Conservation (phyloP, 2,113 vertebrate genomes). For the Pungitius pungitius region DNA sequence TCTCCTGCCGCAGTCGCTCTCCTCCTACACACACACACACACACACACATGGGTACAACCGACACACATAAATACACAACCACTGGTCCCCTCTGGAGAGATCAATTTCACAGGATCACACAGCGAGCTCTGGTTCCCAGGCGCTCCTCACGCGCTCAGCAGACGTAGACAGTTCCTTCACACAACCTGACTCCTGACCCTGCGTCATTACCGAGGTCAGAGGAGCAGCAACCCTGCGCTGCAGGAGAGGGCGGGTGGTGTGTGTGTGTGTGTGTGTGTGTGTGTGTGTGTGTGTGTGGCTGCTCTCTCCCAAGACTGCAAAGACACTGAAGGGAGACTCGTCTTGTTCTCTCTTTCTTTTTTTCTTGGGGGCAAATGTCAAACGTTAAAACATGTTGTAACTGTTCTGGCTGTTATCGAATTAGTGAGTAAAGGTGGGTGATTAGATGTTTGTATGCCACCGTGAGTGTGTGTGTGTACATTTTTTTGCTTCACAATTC, state of each 20-base stretch:
- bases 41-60: constrained; percentile 21
- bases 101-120: constrained; percentile 80
- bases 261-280: not conserved
- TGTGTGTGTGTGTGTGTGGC: constrained; percentile 1
- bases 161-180: constrained; percentile 64
- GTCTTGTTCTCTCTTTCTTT: constrained; percentile 3
- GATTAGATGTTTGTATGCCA: constrained; percentile 47
- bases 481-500: constrained; percentile 30
- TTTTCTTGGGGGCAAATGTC: constrained; percentile 69
- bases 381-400: constrained; percentile 76
- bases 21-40: constrained; percentile 54
- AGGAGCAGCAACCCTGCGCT: constrained; percentile 50
- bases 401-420: constrained; percentile 71
- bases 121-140: constrained; percentile 75
- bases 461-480: constrained; percentile 36
- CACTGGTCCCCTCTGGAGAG: constrained; percentile 62
- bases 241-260: constrained; percentile 23
- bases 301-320: constrained; percentile 31
- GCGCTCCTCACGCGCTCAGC: constrained; percentile 68
- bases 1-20: constrained; percentile 48
- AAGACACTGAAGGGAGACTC: constrained; percentile 32
- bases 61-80: constrained; percentile 71
- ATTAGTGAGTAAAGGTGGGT: constrained; percentile 63
- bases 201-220: constrained; percentile 77
- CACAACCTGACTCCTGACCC: constrained; percentile 78